These are phyloP conservation scores for Enteromius fasciolatus DNA, from an alignment of 2,797 vertebrate species.

Conservation along the genomic window DNA sequence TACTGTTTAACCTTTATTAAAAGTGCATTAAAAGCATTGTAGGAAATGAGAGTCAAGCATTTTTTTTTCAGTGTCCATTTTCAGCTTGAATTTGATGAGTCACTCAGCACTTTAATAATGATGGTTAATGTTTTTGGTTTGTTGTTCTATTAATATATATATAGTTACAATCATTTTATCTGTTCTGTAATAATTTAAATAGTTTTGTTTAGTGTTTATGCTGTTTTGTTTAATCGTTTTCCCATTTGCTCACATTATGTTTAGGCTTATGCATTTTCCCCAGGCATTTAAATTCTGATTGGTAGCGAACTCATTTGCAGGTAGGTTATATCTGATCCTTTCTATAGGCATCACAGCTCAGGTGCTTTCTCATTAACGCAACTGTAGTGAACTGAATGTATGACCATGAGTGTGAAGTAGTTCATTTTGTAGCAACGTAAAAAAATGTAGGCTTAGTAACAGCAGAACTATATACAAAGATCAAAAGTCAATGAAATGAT, in stretches of 20 bases:
- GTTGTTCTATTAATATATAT: not conserved
- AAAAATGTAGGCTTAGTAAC: not conserved
- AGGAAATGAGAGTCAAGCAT: not conserved
- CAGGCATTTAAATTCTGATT: not conserved
- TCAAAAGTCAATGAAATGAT: not conserved
- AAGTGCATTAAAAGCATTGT: not conserved
- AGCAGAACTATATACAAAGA: not conserved
- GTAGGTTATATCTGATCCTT: not conserved
- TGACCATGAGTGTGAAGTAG: not conserved
- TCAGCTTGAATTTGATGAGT: not conserved
- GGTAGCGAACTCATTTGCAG: not conserved
- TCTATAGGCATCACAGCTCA: not conserved
- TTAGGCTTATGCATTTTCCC: not conserved
- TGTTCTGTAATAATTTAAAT: not conserved
- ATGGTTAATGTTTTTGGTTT: not conserved
- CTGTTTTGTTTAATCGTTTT: not conserved
- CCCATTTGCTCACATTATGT: not conserved
- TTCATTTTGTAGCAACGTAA: not conserved
- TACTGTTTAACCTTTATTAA: conserved; percentile 6
- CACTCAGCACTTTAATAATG: not conserved
- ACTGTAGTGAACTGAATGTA: not conserved
- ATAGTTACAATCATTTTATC: too few relatives aligned
- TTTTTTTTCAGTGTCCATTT: not conserved
- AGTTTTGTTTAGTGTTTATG: not conserved
- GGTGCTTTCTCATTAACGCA: not conserved